Evolutionary conservation across 2,888 invertebrate genomes (phyloP), one percentile per base, ranked within the genome.

Genomic region (Iphiclides podalirius): DNA sequence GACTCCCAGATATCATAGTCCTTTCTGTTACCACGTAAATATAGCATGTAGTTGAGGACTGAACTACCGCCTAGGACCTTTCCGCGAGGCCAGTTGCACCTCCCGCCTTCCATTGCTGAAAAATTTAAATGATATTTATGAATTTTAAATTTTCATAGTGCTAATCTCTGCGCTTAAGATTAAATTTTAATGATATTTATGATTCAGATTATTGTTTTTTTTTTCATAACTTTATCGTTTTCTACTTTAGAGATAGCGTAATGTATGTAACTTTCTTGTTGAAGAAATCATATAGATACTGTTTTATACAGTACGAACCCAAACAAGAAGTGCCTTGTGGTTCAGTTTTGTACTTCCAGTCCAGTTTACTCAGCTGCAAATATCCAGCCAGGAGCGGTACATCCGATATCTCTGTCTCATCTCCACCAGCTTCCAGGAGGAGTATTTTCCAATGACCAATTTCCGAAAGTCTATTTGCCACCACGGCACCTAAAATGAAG

Each of bases 301-400:
- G n/a, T n/a, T n/a, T n/a, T n/a, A n/a, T n/a, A n/a, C n/a, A n/a
- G n/a, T n/a, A n/a, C 68, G 72, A 84, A 95, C 96, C 96, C 68
- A 96, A 87, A 72, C 96, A 96, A 11, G 93, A 91, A 3, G 91
- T 93, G 34, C 93, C 93, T 64, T 95, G 94, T 0, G 97, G 96
- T 71, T 97, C 97, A 1, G 96, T 96, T 79, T 97, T 97, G 75
- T 96, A 97, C 69, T 95, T 93, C 97, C 97, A 97, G 74, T 97
- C 97, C 43, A 97, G 86, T 70, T 95, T 93, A 54, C 95, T 96
- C 7, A 96, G 89, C 75, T 97, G 96, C 45, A 97, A 82, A 67
- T 96, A 97, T 0, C 94, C 96, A 0, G 97, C 96, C 70, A 97
- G 90, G 1, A 96, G 85, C 0, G 96, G 96, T 1, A 96, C 96